phyloP scores from a whole-genome alignment of 1,140 invertebrate genomes.

The Leucophenga varia region DNA sequence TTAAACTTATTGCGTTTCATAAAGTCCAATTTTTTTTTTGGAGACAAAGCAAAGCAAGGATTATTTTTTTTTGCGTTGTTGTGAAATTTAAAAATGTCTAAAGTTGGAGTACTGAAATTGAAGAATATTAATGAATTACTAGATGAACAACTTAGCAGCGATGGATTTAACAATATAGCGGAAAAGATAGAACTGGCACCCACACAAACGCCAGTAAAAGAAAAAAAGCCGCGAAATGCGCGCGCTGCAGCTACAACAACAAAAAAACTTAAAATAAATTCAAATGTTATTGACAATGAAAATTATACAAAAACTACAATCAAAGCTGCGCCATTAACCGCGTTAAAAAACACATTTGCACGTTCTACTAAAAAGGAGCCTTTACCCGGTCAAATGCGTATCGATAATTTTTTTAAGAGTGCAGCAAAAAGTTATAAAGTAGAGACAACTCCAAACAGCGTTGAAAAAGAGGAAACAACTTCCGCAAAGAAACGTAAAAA shows the following conservation, averaged over 20 bases:
- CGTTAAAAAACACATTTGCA: too few relatives aligned
- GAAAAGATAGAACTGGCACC: too few relatives aligned
- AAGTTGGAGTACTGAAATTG: too few relatives aligned
- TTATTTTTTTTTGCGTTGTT: too few relatives aligned
- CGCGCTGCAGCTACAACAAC: slow-evolving; percentile 29
- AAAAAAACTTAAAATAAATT: slow-evolving; percentile 13
- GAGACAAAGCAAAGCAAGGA: too few relatives aligned
- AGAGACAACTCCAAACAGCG: background rate
- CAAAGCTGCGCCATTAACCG: slow-evolving; percentile 18
- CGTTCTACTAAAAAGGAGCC: slow-evolving; percentile 25
- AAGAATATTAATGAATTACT: too few relatives aligned
- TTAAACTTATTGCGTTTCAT: too few relatives aligned
- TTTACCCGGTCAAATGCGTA: slow-evolving; percentile 31
- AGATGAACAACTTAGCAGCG: too few relatives aligned
- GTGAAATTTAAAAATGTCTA: too few relatives aligned
- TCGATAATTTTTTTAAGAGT: slow-evolving; percentile 42
- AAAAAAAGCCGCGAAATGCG: slow-evolving; percentile 19
- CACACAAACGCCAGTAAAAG: too few relatives aligned
- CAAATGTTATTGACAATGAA: background rate
- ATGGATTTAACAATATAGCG: too few relatives aligned
- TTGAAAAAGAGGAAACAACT: background rate
- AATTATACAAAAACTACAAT: slow-evolving; percentile 5
- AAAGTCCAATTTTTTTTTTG: too few relatives aligned
- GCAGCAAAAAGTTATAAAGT: slow-evolving; percentile 32
- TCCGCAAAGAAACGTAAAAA: background rate